A percentile compares a stretch with the other conserved stretches of the same genome.
These are phyloP conservation scores for Cristatella mucedo DNA, from an alignment of 2,888 invertebrate species.

Conservation along the genomic window DNA sequence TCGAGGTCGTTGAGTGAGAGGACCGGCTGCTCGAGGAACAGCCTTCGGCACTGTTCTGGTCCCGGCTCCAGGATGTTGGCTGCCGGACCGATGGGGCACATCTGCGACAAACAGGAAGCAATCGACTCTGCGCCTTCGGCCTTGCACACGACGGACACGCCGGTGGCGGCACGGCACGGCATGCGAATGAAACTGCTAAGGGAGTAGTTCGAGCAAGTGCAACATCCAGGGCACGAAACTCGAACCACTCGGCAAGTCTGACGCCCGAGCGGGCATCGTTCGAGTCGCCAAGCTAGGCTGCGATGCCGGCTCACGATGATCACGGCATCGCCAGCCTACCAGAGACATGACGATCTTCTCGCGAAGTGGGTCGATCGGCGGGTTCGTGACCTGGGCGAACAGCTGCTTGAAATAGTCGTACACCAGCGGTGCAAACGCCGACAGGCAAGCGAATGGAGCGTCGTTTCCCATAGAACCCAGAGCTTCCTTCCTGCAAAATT, in stretches of 20 bases:
- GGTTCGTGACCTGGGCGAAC: conserved; percentile 93
- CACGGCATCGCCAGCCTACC: conserved; percentile 32
- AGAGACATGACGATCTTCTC: conserved; percentile 98
- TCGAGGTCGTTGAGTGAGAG: conserved; percentile 76
- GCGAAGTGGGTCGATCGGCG: conserved; percentile 96
- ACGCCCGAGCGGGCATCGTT: too few relatives aligned
- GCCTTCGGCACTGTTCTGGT: conserved; percentile 66
- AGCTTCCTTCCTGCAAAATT: conserved; percentile 71
- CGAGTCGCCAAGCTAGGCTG: too few relatives aligned
- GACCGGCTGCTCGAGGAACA: conserved; percentile 85
- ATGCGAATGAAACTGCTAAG: too few relatives aligned
- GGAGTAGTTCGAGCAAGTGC: too few relatives aligned
- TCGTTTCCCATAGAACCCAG: conserved; percentile 99
- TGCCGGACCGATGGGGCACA: conserved; percentile 90
- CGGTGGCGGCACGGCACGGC: too few relatives aligned
- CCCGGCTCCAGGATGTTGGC: conserved; percentile 80
- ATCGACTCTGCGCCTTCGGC: too few relatives aligned
- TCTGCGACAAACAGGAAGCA: conserved; percentile 33
- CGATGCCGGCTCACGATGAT: too few relatives aligned
- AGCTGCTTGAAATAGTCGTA: conserved; percentile 97
- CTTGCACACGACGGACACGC: too few relatives aligned
- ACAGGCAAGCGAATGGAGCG: conserved; percentile 87
- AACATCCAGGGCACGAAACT: too few relatives aligned
- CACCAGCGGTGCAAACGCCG: conserved; percentile 77
- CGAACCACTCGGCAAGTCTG: too few relatives aligned